Conservation (phyloP, 1,140 invertebrate genomes). For the Drosophila pruinosa region DNA sequence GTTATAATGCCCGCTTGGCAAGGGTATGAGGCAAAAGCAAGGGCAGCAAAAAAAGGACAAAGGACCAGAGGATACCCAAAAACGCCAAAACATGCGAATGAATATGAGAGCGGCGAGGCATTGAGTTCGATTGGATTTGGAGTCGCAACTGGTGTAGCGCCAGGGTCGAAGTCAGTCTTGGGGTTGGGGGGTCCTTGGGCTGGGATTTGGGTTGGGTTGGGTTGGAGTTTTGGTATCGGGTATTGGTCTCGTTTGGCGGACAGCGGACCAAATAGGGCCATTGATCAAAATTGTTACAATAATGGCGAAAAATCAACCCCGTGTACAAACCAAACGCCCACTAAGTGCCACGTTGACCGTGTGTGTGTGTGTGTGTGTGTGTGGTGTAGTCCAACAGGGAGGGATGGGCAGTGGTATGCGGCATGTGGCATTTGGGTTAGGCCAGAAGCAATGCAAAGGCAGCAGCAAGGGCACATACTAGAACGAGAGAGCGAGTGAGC, state of each 20-base stretch:
- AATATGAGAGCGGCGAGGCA: constrained; percentile 40
- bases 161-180: background rate
- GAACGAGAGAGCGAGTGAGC: too few species aligned
- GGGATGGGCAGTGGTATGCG: background rate
- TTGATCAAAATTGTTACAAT: constrained; percentile 81
- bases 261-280: constrained; percentile 69
- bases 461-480: constrained; percentile 32
- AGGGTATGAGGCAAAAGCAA: constrained; percentile 2
- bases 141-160: background rate
- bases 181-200: background rate
- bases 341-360: constrained; percentile 13
- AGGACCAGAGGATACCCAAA: constrained; percentile 28
- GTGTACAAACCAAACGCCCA: constrained; percentile 29
- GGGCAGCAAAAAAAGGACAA: constrained; percentile 22
- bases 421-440: constrained; percentile 11
- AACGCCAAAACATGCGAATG: constrained; percentile 45
- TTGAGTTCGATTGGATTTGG: constrained; percentile 12
- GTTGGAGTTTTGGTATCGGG: constrained; percentile 10
- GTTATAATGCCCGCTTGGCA: background rate
- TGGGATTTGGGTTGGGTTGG: constrained; percentile 1
- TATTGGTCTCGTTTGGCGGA: constrained; percentile 36
- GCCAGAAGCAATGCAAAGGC: constrained; percentile 2
- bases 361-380: background rate
- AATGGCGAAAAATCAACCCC: constrained; percentile 79
- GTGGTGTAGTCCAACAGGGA: too few species aligned